Conservation (phyloP, 2,113 vertebrate genomes). For the Podiceps cristatus region DNA sequence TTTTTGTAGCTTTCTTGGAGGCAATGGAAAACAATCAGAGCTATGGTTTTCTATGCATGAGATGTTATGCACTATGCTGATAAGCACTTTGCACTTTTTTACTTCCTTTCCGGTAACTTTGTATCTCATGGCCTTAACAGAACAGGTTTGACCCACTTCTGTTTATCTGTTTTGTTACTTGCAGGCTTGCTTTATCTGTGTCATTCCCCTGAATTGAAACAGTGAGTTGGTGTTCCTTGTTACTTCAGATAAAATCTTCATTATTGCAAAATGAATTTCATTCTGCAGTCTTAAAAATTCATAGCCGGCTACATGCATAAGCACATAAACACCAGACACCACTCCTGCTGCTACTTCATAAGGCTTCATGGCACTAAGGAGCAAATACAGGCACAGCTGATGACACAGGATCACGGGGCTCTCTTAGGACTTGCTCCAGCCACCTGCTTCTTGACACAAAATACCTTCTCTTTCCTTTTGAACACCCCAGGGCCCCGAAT, state of each 20-base stretch:
- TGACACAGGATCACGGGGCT: not conserved
- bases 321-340: not conserved
- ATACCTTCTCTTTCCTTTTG: not conserved
- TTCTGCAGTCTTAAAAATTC: conserved; percentile 26
- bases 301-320: not conserved
- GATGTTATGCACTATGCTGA: not conserved
- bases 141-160: not conserved
- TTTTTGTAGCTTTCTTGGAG: not conserved
- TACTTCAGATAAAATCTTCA: conserved; percentile 15
- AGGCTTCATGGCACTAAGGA: not conserved
- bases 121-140: not conserved
- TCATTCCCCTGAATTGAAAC: not conserved
- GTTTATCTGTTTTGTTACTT: not conserved
- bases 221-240: not conserved
- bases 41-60: not conserved
- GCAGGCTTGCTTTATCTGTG: not conserved
- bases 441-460: not conserved
- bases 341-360: not conserved
- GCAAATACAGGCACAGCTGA: not conserved
- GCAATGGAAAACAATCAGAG: not conserved
- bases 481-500: not conserved
- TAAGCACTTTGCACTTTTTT: not conserved
- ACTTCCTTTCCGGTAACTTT: not conserved
- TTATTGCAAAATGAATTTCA: conserved; percentile 21
- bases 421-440: not conserved